Evolutionary conservation across 2,888 invertebrate species (phyloP).

Genomic region (Eristalis tenax): DNA sequence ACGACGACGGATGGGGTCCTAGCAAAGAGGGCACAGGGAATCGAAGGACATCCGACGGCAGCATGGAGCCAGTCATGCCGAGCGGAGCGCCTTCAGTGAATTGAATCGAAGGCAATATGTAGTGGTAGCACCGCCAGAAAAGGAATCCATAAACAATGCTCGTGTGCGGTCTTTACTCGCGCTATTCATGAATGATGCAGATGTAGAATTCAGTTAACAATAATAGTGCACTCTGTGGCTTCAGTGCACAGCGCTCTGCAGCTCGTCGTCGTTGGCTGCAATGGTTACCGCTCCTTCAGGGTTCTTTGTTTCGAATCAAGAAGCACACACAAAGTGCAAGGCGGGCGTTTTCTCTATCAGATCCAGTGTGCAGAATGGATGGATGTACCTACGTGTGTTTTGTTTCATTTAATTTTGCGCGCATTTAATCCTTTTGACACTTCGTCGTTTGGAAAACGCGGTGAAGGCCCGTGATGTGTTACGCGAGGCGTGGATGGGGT

Average conservation of each 20-base stretch:
- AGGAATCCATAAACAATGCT: slow-evolving; percentile 70
- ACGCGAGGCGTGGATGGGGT: not conserved
- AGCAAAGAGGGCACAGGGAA: slow-evolving; percentile 25
- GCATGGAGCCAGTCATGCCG: slow-evolving; percentile 67
- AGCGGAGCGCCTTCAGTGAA: slow-evolving; percentile 67
- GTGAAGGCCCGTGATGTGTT: slow-evolving; percentile 45
- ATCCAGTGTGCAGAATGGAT: not conserved
- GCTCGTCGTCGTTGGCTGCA: slow-evolving; percentile 34
- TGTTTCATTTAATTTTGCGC: slow-evolving; percentile 67
- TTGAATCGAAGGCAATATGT: slow-evolving; percentile 52
- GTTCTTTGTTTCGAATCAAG: slow-evolving; percentile 62
- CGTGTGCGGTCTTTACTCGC: slow-evolving; percentile 63
- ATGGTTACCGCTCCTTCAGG: slow-evolving; percentile 48
- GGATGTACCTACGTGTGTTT: slow-evolving; percentile 14
- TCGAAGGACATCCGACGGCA: slow-evolving; percentile 68
- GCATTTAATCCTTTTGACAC: slow-evolving; percentile 71
- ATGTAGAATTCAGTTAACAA: slow-evolving; percentile 70
- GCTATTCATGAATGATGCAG: slow-evolving; percentile 69
- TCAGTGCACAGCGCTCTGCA: slow-evolving; percentile 22
- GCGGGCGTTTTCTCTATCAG: slow-evolving; percentile 52
- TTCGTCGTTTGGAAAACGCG: slow-evolving; percentile 58
- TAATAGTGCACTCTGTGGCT: slow-evolving; percentile 63
- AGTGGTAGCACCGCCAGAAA: slow-evolving; percentile 42
- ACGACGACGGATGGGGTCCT: slow-evolving; percentile 4
- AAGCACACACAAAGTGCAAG: slow-evolving; percentile 63